Evolutionary conservation across 2,113 vertebrate genomes (phyloP).

Genomic region (Myotis lucifugus): DNA sequence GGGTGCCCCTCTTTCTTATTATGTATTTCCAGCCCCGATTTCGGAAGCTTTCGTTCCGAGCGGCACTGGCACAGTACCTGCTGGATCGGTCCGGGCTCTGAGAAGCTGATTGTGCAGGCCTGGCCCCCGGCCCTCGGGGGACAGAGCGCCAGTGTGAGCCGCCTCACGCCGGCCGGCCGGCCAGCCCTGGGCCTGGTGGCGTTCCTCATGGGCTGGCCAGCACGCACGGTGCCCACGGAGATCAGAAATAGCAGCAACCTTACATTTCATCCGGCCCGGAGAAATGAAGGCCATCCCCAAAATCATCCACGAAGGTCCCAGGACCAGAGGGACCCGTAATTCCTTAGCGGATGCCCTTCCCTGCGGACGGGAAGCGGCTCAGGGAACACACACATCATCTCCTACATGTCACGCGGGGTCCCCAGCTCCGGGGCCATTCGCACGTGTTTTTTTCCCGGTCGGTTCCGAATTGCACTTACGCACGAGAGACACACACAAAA

Average conservation of each 20-base stretch:
- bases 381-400: not conserved
- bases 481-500: not conserved
- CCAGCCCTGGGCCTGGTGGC: not conserved
- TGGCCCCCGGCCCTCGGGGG: not conserved
- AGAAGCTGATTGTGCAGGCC: conserved; percentile 63
- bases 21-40: conserved; percentile 77
- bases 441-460: not conserved
- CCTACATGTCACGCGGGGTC: not conserved
- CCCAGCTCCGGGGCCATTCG: not conserved
- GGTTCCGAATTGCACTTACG: not conserved
- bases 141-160: conserved; percentile 83
- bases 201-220: not conserved
- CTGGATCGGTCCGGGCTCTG: conserved; percentile 55
- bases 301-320: not conserved
- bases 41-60: conserved; percentile 74
- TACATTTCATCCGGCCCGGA: not conserved
- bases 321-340: not conserved
- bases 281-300: not conserved
- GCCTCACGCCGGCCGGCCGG: not conserved
- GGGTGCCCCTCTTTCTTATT: conserved; percentile 80
- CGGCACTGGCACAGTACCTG: conserved; percentile 65
- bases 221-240: rapidly evolving
- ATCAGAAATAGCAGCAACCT: not conserved
- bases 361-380: not conserved
- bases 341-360: rapidly evolving